Evolutionary conservation across 2,797 vertebrate genomes (phyloP).

Genomic region (Microchirus variegatus): DNA sequence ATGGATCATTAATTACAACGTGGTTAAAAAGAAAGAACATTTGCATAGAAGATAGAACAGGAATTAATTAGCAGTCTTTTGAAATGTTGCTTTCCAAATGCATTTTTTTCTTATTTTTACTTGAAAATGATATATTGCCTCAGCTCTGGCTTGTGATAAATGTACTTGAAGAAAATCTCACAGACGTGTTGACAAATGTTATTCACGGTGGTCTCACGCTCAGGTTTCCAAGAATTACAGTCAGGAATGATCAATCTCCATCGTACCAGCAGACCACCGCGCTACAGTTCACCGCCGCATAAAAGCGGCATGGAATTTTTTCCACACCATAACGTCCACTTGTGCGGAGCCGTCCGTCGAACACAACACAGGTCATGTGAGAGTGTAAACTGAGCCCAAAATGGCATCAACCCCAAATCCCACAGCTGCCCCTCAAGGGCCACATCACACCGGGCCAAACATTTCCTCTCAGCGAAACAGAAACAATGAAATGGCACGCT

Average conservation of each 20-base stretch:
- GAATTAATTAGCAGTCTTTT: no score
- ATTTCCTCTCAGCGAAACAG: conserved; percentile 74
- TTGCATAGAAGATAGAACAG: no score
- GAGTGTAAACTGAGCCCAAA: conserved; percentile 78
- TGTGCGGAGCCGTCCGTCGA: conserved; percentile 44
- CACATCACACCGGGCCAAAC: conserved; percentile 70
- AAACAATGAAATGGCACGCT: conserved; percentile 76
- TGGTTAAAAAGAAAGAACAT: no score
- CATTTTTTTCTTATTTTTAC: no score
- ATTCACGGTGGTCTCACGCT: conserved; percentile 45
- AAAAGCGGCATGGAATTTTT: conserved; percentile 65
- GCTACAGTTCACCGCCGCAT: conserved; percentile 53
- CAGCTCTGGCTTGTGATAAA: conserved; percentile 24
- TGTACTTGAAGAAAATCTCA: conserved; percentile 24
- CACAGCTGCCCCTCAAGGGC: conserved; percentile 68
- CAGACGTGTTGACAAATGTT: conserved; percentile 56
- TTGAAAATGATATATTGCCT: no score
- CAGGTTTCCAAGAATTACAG: conserved; percentile 42
- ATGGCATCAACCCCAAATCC: conserved; percentile 69
- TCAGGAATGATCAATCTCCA: conserved; percentile 20
- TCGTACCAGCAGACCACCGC: conserved; percentile 55
- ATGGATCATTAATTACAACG: no score
- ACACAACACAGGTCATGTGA: conserved; percentile 73
- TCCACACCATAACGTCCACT: conserved; percentile 63
- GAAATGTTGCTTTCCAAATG: no score